Conservation (phyloP, 2,113 vertebrate species). For the Laterallus jamaicensis region DNA sequence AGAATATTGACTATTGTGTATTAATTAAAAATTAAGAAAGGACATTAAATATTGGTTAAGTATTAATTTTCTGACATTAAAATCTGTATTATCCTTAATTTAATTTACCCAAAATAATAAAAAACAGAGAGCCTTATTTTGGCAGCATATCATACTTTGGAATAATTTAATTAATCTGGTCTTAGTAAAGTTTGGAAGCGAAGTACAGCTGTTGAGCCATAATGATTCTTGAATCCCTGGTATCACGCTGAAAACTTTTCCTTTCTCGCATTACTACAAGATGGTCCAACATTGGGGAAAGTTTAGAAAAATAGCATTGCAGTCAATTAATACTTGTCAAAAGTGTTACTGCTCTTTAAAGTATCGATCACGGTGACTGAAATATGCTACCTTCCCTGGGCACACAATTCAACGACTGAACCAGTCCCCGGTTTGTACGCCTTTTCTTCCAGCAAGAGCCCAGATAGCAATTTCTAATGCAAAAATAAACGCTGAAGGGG, state of each 20-base stretch:
- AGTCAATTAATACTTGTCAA: neutral
- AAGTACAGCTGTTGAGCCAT: conserved; percentile 65
- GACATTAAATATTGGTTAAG: conserved; percentile 51
- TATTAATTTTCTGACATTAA: conserved; percentile 47
- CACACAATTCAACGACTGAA: neutral
- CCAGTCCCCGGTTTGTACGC: rapidly evolving
- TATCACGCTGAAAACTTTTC: neutral
- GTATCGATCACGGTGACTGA: neutral
- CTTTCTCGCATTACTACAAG: neutral
- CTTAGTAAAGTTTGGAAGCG: conserved; percentile 40
- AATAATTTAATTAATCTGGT: conserved; percentile 67
- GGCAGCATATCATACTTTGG: conserved; percentile 31
- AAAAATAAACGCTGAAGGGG: neutral
- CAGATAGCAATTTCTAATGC: neutral
- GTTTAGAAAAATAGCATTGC: neutral
- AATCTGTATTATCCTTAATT: conserved; percentile 60
- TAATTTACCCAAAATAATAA: conserved; percentile 59
- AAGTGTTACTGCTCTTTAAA: neutral
- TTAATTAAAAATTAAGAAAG: conserved; percentile 52
- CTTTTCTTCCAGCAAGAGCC: neutral
- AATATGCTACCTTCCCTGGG: neutral
- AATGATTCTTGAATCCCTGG: conserved; percentile 32
- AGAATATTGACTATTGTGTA: conserved; percentile 25
- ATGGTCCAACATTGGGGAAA: neutral
- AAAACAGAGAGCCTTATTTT: conserved; percentile 42